Evolutionary conservation across 2,797 vertebrate genomes (phyloP), one percentile per base, ranked within the genome.

Genomic region (Dallia pectoralis): DNA sequence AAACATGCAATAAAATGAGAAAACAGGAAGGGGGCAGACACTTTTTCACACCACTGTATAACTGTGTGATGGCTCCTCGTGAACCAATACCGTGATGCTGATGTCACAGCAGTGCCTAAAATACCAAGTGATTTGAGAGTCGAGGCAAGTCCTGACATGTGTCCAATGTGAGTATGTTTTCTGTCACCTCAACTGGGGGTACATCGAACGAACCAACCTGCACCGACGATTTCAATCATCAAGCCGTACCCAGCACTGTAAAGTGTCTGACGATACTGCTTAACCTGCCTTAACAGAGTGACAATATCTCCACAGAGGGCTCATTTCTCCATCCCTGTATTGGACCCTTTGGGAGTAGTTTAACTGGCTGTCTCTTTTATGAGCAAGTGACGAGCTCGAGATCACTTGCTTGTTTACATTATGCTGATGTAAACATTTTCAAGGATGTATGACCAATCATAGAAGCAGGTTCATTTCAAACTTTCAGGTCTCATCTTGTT

Each of bases 371-470:
- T 69, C 70, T 63, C 40, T 33, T 33, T 70, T 71, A n/a, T n/a
- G n/a, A n/a, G n/a, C n/a, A n/a, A n/a, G n/a, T n/a, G 71, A 67
- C 67, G n/a, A 67, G 67, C 67, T 77, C 66, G 47, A 73, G 73
- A 70, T 73, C 51, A 25, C 9, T 40, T 22, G 14, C 71, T 61
- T 18, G 27, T 65, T 53, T 53, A 49, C 30, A n/a, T 51, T 51
- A 68, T 19, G 49, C 71, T 33, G 65, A 36, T 40, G 4, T 33
- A 22, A 44, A 11, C 4, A 11, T 44, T 44, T 44, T 11, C 40
- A 44, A 40, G 36, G 36, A 44, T 12, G 40, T 44, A 44, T 9
- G 40, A 44, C 40, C 40, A 44, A 44, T 44, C 44, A 30, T 18
- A n/a, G 19, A 30, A 19, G 63, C 66, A 22, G 40, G 40, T 44